phyloP scores from a whole-genome alignment of 2,888 invertebrate genomes.

The Chrysodeixis includens region DNA sequence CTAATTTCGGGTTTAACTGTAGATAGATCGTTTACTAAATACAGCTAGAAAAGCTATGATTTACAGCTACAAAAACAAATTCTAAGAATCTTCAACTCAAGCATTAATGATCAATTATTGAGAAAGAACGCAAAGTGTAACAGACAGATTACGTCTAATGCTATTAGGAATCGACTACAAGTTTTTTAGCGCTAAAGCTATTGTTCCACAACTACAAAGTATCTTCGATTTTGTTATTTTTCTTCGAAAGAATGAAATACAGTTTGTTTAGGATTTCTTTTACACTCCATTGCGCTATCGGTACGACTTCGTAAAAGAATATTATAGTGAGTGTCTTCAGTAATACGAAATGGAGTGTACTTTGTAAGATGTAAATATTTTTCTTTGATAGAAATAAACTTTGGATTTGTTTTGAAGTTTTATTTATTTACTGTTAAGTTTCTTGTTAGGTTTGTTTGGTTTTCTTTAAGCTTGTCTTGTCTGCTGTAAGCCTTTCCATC shows the following conservation, averaged over 20 bases:
- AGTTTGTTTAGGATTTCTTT: conserved; percentile 57
- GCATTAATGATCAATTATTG: conserved; percentile 58
- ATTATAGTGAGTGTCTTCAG: conserved; percentile 52
- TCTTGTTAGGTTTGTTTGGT: neutral
- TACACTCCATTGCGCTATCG: conserved; percentile 57
- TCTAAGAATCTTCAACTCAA: too few relatives aligned
- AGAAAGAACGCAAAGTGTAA: conserved; percentile 58
- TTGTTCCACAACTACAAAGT: conserved; percentile 40
- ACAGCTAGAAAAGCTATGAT: too few relatives aligned
- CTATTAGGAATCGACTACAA: conserved; percentile 30
- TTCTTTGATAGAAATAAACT: conserved; percentile 32
- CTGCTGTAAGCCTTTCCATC: neutral
- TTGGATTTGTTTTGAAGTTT: conserved; percentile 21
- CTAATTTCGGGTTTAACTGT: too few relatives aligned
- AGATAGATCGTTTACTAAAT: too few relatives aligned
- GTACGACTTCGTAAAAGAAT: conserved; percentile 55
- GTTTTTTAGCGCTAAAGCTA: conserved; percentile 30
- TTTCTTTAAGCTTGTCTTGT: neutral
- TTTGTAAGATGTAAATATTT: conserved; percentile 49
- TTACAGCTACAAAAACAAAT: too few relatives aligned
- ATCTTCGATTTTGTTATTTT: conserved; percentile 39
- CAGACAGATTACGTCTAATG: conserved; percentile 32
- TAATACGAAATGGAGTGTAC: conserved; percentile 47
- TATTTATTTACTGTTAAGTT: neutral
- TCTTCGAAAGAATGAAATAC: conserved; percentile 57